A percentile compares a stretch with the other conserved stretches of the same genome.
phyloP scores from a whole-genome alignment of 2,113 vertebrate genomes.

The Notiomystis cincta region DNA sequence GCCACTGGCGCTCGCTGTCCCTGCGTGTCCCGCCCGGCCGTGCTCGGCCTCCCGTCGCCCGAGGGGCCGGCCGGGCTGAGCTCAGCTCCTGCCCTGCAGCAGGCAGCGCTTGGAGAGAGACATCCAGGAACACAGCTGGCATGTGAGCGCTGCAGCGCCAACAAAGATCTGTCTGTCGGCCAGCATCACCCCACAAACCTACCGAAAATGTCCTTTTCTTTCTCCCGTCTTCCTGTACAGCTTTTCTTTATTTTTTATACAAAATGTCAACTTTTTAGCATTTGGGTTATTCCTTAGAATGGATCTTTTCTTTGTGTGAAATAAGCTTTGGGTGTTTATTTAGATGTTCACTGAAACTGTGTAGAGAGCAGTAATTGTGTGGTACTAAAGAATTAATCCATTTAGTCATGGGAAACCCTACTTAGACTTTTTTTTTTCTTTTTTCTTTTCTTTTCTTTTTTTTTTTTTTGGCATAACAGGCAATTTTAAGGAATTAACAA shows the following conservation, averaged over 20 bases:
- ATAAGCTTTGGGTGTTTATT: slow-evolving; percentile 80
- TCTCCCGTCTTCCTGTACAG: slow-evolving; percentile 4
- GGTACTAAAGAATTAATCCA: slow-evolving; percentile 81
- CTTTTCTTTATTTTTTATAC: slow-evolving; percentile 42
- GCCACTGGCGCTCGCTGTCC: background rate
- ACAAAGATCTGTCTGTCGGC: slow-evolving; percentile 69
- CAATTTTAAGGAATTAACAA: slow-evolving; percentile 51
- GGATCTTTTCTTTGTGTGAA: slow-evolving; percentile 70
- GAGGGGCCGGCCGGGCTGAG: background rate
- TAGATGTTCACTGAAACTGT: slow-evolving; percentile 73
- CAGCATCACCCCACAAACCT: slow-evolving; percentile 56
- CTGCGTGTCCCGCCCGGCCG: too few species aligned
- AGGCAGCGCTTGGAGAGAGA: slow-evolving; percentile 54
- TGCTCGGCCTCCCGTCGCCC: background rate
- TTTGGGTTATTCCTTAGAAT: slow-evolving; percentile 71
- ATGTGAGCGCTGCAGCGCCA: slow-evolving; percentile 7
- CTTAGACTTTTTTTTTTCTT: slow-evolving; percentile 49
- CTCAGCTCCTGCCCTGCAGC: background rate
- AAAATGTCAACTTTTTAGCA: slow-evolving; percentile 67
- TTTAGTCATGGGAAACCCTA: slow-evolving; percentile 82
- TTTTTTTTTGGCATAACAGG: slow-evolving; percentile 43
- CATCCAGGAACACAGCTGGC: slow-evolving; percentile 45
- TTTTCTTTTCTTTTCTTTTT: background rate
- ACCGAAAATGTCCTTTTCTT: slow-evolving; percentile 58
- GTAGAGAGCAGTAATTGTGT: slow-evolving; percentile 77